Percentiles rank a stretch among this genome's conserved stretches.
Conservation (phyloP, 2,113 vertebrate species). For the Odontophorus gujanensis region DNA sequence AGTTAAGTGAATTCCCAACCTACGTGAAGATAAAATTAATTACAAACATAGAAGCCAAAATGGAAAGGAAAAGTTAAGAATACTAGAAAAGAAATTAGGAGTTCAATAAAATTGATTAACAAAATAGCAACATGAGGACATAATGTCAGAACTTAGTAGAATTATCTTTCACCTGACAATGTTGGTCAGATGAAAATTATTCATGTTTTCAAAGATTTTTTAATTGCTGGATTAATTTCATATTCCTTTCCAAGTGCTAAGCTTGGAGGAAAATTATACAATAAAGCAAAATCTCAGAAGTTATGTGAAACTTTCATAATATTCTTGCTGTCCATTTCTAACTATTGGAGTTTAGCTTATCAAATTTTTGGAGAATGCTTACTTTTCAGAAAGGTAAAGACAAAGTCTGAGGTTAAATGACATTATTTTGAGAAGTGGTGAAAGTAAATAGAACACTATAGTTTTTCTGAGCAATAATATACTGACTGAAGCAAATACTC, state of each 20-base stretch:
- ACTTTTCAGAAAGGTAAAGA: background rate
- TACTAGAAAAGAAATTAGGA: background rate
- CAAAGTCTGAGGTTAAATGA: background rate
- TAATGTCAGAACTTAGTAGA: background rate
- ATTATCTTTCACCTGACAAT: background rate
- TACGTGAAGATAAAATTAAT: background rate
- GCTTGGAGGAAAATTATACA: background rate
- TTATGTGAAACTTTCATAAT: background rate
- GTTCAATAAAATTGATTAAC: background rate
- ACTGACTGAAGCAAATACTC: background rate
- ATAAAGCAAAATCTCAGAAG: background rate
- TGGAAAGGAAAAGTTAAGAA: background rate
- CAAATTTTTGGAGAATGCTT: background rate
- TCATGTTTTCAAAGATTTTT: background rate
- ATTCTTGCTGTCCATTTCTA: background rate
- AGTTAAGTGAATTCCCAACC: background rate
- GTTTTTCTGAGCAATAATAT: background rate
- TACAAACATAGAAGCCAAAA: background rate
- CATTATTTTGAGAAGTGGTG: background rate
- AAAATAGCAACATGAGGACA: background rate
- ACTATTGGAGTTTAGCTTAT: background rate
- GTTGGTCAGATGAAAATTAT: background rate
- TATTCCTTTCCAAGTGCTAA: background rate
- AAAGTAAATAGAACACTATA: background rate
- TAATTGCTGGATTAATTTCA: background rate